These are phyloP conservation scores for Amazona vittata DNA, from an alignment of 2,113 vertebrate genomes.

Conservation along the genomic window DNA sequence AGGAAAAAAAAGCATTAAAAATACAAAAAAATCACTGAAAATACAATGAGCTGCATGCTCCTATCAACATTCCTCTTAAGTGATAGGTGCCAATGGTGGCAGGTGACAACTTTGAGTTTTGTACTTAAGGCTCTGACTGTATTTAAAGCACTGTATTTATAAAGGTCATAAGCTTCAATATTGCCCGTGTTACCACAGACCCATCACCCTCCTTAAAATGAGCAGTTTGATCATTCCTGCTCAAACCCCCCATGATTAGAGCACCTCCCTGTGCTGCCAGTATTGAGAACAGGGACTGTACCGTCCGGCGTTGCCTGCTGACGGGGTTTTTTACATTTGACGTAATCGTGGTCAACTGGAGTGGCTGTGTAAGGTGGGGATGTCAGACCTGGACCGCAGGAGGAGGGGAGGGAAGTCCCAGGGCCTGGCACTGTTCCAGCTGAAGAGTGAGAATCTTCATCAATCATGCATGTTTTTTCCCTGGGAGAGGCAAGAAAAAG, in stretches of 20 bases:
- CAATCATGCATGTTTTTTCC: conserved; percentile 89
- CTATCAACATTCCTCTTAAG: background rate
- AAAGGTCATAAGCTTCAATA: conserved; percentile 81
- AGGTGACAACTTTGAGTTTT: conserved; percentile 63
- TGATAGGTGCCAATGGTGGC: conserved; percentile 46
- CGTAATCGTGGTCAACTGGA: conserved; percentile 99
- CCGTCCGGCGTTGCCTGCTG: conserved; percentile 96
- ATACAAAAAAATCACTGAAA: background rate
- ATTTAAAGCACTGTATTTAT: conserved; percentile 48
- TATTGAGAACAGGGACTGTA: conserved; percentile 96
- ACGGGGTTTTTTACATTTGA: conserved; percentile 98
- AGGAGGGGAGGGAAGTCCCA: conserved; percentile 83
- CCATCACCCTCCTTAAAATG: conserved; percentile 83
- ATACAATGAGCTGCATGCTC: background rate
- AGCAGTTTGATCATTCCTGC: conserved; percentile 59
- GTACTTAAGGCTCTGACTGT: conserved; percentile 51
- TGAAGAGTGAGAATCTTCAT: conserved; percentile 93
- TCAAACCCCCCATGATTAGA: conserved; percentile 69
- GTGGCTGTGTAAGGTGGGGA: conserved; percentile 97
- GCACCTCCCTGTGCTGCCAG: conserved; percentile 79
- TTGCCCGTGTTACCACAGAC: conserved; percentile 92
- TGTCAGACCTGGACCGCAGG: conserved; percentile 96
- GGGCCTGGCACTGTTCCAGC: conserved; percentile 81
- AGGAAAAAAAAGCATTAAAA: background rate
- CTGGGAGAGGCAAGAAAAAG: conserved; percentile 58